Evolutionary conservation across 2,113 vertebrate species (phyloP), one percentile per base, ranked within the genome.

Genomic region (Bubalus kerabau): DNA sequence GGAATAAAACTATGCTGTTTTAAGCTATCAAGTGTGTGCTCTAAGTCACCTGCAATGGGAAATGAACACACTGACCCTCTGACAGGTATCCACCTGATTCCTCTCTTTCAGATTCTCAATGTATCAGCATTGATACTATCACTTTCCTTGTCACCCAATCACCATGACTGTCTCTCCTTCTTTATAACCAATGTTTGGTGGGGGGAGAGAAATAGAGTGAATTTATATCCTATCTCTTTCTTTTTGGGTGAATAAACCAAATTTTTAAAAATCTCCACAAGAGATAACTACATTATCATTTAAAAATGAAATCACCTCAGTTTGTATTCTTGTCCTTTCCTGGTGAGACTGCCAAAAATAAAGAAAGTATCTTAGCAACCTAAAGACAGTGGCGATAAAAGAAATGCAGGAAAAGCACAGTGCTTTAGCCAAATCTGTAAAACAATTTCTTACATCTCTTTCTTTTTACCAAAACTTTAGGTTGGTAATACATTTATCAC

Each of bases 271-370:
- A 71, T 76, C n/a, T 24, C 26, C 40, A 87, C 1, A 87, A 59
- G 82, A 60, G 26, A 40, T 50, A 56, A 62, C 36, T 62, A 83
- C 13, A 50, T 76, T 40, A 56, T 43, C 9, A 52, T 87, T 86
- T 86, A 90, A 95, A 90, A 92, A 54, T 95, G 92, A 92, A 87
- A 87, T 86, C 14, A 30, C 67, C 81, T 93, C 56, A 40, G 14
- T 57, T 46, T 83, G 54, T 57, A 87, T 76, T 57, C 17, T 56
- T 89, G 13, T 48, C 40, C 81, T 83, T 12, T 71, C n/a, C 36
- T 93, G 40, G 30, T 40, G 46, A 87, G 83, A 96, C 6, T 84
- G 14, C 87, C 90, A 91, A 56, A 95, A 89, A 81, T 56, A 52
- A 90, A 92, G 59, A 85, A 67, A 87, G 11, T 83, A 78, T 71